Evolutionary conservation across 2,113 vertebrate genomes (phyloP).

Genomic region (Zapornia atra): DNA sequence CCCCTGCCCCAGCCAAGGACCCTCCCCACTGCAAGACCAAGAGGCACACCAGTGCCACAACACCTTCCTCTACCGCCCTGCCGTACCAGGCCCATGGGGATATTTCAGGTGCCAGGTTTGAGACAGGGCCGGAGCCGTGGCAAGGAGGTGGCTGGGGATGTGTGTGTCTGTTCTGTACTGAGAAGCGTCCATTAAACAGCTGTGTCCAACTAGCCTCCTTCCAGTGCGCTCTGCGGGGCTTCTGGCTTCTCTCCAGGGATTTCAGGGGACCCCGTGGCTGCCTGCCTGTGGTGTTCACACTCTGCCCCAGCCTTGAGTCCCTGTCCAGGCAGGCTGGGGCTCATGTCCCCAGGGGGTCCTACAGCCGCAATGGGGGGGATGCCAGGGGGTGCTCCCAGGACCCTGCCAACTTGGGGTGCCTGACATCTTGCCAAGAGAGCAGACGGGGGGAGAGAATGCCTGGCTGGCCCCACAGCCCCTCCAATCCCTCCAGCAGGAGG

Average conservation of each 20-base stretch:
- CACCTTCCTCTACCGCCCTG: not conserved
- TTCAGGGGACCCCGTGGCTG: not conserved
- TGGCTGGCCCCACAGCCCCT: fast-evolving
- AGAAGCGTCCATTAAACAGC: constrained; percentile 64
- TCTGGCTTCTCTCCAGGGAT: fast-evolving
- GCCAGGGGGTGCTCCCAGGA: not conserved
- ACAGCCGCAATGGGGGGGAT: fast-evolving
- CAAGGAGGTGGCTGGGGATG: not conserved
- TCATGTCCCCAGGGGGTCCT: fast-evolving
- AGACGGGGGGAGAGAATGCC: not conserved
- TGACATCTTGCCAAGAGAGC: not conserved
- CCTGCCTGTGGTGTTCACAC: not conserved
- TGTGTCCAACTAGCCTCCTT: constrained; percentile 29
- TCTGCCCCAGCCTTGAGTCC: fast-evolving
- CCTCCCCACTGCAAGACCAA: not conserved
- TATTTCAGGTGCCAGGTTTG: not conserved
- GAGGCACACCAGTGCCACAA: not conserved
- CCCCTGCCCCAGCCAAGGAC: not conserved
- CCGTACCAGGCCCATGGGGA: constrained; percentile 12
- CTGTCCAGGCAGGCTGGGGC: not conserved
- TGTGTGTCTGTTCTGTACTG: not conserved
- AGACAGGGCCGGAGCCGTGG: not conserved
- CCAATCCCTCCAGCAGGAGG: not conserved
- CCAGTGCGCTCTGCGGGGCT: fast-evolving
- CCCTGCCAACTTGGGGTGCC: fast-evolving